Evolutionary conservation across 2,113 vertebrate genomes (phyloP).

Genomic region (Tringa solitaria): DNA sequence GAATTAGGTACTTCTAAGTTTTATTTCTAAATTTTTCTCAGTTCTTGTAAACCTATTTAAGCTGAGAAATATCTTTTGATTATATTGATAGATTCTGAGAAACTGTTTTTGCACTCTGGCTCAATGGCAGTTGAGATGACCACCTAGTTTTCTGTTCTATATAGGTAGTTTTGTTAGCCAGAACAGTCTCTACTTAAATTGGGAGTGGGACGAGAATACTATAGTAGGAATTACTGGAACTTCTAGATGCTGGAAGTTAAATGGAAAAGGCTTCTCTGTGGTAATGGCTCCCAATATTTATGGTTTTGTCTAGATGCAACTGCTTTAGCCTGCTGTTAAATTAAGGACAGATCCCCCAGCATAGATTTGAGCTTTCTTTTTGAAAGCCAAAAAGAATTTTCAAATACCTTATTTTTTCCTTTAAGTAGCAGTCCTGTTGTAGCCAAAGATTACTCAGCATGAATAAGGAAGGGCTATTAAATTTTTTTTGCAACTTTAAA

Average conservation of each 20-base stretch:
- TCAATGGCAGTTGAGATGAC: not conserved
- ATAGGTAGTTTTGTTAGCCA: not conserved
- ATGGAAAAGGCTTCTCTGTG: not conserved
- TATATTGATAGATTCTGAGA: not conserved
- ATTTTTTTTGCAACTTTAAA: not conserved
- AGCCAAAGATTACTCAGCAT: not conserved
- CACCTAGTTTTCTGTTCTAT: not conserved
- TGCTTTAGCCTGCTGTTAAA: not conserved
- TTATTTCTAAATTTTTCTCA: slow-evolving; percentile 49
- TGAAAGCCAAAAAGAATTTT: not conserved
- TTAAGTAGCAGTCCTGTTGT: not conserved
- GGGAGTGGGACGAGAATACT: not conserved
- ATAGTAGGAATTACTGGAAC: not conserved
- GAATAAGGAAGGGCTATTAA: not conserved
- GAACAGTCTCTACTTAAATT: not conserved
- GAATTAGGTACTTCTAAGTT: slow-evolving; percentile 81
- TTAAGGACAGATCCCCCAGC: not conserved
- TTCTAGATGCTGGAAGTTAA: not conserved
- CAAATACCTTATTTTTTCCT: not conserved
- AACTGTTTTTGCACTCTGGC: not conserved
- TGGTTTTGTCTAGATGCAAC: not conserved
- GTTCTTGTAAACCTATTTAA: not conserved
- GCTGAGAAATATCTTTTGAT: not conserved
- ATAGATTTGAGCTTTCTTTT: not conserved
- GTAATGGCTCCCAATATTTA: not conserved